Conservation (phyloP, 2,113 vertebrate genomes). For the Mustela nigripes region DNA sequence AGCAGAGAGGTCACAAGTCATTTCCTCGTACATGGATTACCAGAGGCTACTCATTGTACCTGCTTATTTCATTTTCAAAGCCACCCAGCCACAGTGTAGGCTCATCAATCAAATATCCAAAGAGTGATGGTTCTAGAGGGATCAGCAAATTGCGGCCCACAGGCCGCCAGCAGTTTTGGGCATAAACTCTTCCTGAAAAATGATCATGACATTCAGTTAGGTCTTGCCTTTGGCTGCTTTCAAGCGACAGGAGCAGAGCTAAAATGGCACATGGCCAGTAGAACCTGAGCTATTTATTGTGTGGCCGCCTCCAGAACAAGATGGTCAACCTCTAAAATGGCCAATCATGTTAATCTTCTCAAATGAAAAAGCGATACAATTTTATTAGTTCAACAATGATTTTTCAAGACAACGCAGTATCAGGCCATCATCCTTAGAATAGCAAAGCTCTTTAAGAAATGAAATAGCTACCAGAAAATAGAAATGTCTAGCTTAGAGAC, state of each 20-base stretch:
- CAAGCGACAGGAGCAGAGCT: neutral
- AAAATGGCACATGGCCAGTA: neutral
- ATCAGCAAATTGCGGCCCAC: neutral
- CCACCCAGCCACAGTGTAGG: neutral
- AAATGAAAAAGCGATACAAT: neutral
- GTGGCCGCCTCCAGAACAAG: neutral
- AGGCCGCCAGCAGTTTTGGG: neutral
- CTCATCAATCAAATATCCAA: neutral
- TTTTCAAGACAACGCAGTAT: neutral
- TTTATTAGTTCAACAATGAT: neutral
- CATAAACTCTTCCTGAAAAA: neutral
- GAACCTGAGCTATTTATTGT: neutral
- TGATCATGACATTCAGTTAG: neutral
- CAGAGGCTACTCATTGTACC: neutral
- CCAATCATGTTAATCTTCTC: neutral
- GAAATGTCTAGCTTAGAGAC: neutral
- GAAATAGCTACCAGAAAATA: constrained; percentile 19
- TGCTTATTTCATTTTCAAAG: neutral
- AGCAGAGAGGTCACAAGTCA: neutral
- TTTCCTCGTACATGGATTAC: neutral
- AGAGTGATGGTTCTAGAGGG: neutral
- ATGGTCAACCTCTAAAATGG: neutral
- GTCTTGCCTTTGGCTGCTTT: neutral
- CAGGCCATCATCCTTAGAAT: neutral
- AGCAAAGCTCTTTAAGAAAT: neutral